These are phyloP conservation scores for Zygogramma bicolorata DNA, from an alignment of 2,888 invertebrate species.

Conservation along the genomic window DNA sequence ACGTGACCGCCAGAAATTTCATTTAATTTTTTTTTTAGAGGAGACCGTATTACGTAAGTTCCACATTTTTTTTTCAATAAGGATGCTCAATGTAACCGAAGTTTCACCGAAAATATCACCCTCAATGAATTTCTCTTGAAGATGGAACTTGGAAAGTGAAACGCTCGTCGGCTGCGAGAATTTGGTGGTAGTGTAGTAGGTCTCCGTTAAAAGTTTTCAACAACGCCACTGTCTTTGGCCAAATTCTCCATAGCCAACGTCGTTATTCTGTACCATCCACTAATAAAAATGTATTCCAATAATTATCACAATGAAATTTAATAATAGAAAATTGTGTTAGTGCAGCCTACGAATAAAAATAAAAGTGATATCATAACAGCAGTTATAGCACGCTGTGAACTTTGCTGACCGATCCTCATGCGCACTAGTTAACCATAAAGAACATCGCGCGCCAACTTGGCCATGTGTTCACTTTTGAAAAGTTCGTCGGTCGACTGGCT, in stretches of 20 bases:
- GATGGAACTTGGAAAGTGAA: no score
- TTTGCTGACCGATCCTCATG: background rate
- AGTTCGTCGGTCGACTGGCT: constrained; percentile 34
- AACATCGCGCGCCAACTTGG: constrained; percentile 41
- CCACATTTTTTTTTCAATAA: no score
- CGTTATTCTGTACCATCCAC: background rate
- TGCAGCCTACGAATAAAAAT: constrained; percentile 27
- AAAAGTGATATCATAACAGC: constrained; percentile 32
- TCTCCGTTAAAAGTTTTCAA: no score
- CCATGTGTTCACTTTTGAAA: constrained; percentile 47
- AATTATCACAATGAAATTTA: constrained; percentile 29
- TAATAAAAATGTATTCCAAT: constrained; percentile 11
- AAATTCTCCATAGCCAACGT: background rate
- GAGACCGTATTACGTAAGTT: no score
- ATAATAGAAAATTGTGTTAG: constrained; percentile 30
- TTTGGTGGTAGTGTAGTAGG: no score
- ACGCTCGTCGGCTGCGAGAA: no score
- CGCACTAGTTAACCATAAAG: constrained; percentile 22
- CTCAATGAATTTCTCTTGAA: no score
- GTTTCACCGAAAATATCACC: no score
- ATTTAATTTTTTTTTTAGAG: no score
- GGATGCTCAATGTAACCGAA: no score
- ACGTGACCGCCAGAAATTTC: no score
- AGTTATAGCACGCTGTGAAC: constrained; percentile 19
- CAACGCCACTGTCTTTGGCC: background rate